A percentile compares a stretch with the other conserved stretches of the same genome.
Evolutionary conservation across 2,888 invertebrate genomes (phyloP).

Genomic region (Callyntrura sp.): DNA sequence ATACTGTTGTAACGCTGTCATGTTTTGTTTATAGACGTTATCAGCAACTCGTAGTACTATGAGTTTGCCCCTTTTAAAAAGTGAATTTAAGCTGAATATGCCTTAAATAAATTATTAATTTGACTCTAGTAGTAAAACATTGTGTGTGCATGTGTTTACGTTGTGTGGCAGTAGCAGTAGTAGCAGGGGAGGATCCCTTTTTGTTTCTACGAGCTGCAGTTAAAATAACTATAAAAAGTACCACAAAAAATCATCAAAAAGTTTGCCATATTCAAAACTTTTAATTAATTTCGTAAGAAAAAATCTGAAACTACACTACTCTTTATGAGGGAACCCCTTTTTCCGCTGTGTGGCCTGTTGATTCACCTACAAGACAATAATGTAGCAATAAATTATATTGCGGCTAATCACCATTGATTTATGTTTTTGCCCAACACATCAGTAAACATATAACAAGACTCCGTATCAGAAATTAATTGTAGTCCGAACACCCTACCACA

Average conservation of each 20-base stretch:
- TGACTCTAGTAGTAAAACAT: neutral
- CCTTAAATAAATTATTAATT: neutral
- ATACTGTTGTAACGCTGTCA: neutral
- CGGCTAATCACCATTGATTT: neutral
- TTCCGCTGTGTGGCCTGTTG: slow-evolving; percentile 26
- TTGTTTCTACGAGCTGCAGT: neutral
- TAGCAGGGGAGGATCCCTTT: slow-evolving; percentile 11
- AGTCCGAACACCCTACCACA: slow-evolving; percentile 25
- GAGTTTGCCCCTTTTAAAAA: neutral
- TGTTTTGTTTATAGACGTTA: neutral
- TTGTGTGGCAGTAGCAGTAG: neutral
- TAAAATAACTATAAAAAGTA: neutral
- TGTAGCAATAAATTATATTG: neutral
- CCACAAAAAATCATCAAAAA: neutral
- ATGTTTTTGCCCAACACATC: slow-evolving; percentile 1
- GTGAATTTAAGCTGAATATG: slow-evolving; percentile 9
- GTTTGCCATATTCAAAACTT: neutral
- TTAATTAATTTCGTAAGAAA: slow-evolving; percentile 10
- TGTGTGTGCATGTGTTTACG: neutral
- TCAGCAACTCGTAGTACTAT: neutral
- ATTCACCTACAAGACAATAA: slow-evolving; percentile 16
- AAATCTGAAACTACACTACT: neutral
- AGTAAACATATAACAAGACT: slow-evolving; percentile 20
- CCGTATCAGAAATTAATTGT: slow-evolving; percentile 4
- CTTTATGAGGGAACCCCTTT: neutral